A percentile compares a stretch with the other conserved stretches of the same genome.
These are phyloP conservation scores for Metallyticus violacea DNA, from an alignment of 2,888 invertebrate genomes.

Conservation along the genomic window DNA sequence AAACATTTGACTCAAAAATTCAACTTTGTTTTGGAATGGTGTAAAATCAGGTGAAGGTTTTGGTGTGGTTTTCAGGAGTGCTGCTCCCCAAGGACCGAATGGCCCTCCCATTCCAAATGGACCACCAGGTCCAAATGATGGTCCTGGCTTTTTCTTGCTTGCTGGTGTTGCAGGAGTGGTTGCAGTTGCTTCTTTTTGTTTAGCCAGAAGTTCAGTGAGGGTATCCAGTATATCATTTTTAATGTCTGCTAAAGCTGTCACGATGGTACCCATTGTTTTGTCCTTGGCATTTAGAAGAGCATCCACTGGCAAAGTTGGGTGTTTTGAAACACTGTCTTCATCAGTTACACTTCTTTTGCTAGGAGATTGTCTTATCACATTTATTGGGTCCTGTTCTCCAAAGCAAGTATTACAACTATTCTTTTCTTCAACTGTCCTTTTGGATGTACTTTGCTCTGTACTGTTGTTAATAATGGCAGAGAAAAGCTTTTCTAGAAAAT, in stretches of 20 bases:
- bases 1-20: slow-evolving; percentile 42
- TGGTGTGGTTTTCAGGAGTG: slow-evolving; percentile 30
- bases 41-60: slow-evolving; percentile 39
- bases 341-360: neutral
- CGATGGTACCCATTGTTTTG: slow-evolving; percentile 19
- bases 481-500: slow-evolving; percentile 42
- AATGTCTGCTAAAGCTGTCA: slow-evolving; percentile 19
- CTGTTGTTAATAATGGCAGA: slow-evolving; percentile 37
- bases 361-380: neutral
- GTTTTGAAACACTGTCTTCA: neutral
- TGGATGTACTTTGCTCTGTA: slow-evolving; percentile 35
- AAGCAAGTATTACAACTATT: too few species aligned
- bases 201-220: slow-evolving; percentile 41
- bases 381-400: neutral
- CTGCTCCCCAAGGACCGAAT: slow-evolving; percentile 6
- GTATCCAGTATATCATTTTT: slow-evolving; percentile 35
- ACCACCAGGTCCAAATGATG: slow-evolving; percentile 35
- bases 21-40: slow-evolving; percentile 43
- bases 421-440: neutral
- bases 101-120: slow-evolving; percentile 15
- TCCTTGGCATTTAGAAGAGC: slow-evolving; percentile 21
- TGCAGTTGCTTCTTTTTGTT: slow-evolving; percentile 37
- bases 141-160: slow-evolving; percentile 37
- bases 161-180: slow-evolving; percentile 20
- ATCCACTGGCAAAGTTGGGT: neutral